Conservation (phyloP, 2,113 vertebrate genomes). For the Antechinus flavipes region DNA sequence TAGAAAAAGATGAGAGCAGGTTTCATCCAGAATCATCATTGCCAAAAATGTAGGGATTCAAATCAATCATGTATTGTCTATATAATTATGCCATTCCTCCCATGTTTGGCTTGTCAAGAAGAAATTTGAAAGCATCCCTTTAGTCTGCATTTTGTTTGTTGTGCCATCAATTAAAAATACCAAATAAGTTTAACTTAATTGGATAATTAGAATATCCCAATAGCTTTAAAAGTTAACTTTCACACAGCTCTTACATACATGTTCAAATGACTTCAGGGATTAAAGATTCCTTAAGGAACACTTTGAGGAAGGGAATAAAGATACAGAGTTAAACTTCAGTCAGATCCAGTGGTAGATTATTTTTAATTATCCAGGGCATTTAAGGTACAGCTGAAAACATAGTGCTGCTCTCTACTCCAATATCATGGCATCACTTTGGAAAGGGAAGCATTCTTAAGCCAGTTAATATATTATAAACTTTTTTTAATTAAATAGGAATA, state of each 20-base stretch:
- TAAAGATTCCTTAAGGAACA: background rate
- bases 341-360: background rate
- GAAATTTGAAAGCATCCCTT: background rate
- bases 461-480: background rate
- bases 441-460: background rate
- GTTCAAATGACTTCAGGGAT: background rate
- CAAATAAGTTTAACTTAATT: background rate
- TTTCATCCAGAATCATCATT: background rate
- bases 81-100: background rate
- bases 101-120: background rate
- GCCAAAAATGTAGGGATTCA: background rate
- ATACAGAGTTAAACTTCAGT: background rate
- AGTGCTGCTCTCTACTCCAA: background rate
- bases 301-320: background rate
- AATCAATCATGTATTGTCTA: background rate
- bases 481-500: background rate
- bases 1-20: background rate
- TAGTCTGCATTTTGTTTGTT: background rate
- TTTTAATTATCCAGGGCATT: background rate
- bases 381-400: background rate
- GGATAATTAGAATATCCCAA: background rate
- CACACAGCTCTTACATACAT: background rate
- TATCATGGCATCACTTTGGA: background rate
- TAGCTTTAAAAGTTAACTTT: background rate
- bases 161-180: background rate